Evolutionary conservation across 2,797 vertebrate species (phyloP).

Genomic region (Schizopygopsis pylzovi): DNA sequence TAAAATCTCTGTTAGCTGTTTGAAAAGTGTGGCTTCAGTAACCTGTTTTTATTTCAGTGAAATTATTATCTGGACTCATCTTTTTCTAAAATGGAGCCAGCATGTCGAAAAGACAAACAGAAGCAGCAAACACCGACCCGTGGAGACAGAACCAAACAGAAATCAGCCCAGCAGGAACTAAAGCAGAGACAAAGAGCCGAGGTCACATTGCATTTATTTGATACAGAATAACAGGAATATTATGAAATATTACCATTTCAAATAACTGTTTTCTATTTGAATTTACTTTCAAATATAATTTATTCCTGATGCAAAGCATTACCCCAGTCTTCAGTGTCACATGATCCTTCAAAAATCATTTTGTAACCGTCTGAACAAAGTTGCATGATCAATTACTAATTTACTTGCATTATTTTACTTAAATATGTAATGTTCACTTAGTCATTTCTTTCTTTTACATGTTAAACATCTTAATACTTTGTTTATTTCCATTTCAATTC

Average conservation of each 20-base stretch:
- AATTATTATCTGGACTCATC: neutral
- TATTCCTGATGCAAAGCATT: neutral
- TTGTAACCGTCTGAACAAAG: neutral
- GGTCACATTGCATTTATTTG: slow-evolving; percentile 69
- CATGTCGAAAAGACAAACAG: slow-evolving; percentile 85
- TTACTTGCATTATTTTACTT: neutral
- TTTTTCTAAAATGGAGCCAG: slow-evolving; percentile 80
- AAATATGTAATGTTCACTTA: neutral
- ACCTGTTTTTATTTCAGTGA: neutral
- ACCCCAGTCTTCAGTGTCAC: neutral
- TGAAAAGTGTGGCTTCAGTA: neutral
- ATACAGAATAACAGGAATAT: neutral
- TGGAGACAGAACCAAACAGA: slow-evolving; percentile 88
- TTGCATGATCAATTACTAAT: too few relatives aligned
- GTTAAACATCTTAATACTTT: neutral
- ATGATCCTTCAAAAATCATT: neutral
- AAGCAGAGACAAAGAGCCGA: slow-evolving; percentile 93
- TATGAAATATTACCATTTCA: neutral
- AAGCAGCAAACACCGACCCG: slow-evolving; percentile 86
- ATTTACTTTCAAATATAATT: neutral
- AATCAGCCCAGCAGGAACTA: slow-evolving; percentile 90
- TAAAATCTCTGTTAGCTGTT: neutral
- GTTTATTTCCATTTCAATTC: neutral
- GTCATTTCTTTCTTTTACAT: neutral
- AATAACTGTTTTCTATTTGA: neutral